A percentile compares a stretch with the other conserved stretches of the same genome.
These are phyloP conservation scores for Brachirus orientalis DNA, from an alignment of 2,113 vertebrate genomes.

Conservation along the genomic window DNA sequence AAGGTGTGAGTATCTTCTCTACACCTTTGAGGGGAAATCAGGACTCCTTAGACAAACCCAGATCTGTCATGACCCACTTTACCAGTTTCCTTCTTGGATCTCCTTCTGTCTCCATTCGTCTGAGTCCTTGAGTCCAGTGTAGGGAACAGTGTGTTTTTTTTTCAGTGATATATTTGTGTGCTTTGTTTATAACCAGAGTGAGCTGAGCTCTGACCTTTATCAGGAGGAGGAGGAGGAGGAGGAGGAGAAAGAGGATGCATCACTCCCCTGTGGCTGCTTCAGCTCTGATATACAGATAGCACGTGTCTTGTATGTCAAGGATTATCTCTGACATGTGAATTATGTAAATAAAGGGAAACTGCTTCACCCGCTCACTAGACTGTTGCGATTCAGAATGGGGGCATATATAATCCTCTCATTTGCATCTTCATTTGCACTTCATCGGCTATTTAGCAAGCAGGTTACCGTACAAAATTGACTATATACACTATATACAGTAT, in stretches of 20 bases:
- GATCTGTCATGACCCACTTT: constrained; percentile 63
- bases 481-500: not conserved
- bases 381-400: constrained; percentile 10
- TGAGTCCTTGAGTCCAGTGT: not conserved
- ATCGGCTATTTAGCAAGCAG: constrained; percentile 1
- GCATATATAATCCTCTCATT: constrained; percentile 27
- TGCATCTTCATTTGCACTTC: constrained; percentile 37
- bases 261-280: constrained; percentile 8
- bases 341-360: constrained; percentile 32
- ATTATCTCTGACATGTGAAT: constrained; percentile 48
- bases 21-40: constrained; percentile 20
- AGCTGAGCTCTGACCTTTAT: constrained; percentile 57
- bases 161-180: constrained; percentile 7
- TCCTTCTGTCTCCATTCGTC: not conserved
- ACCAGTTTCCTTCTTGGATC: constrained; percentile 4
- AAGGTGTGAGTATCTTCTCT: constrained; percentile 3
- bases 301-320: constrained; percentile 39
- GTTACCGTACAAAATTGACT: constrained; percentile 18
- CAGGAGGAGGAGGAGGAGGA: constrained; percentile 26
- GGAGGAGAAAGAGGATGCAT: constrained; percentile 9
- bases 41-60: constrained; percentile 41
- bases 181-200: constrained; percentile 18
- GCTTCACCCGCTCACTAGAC: constrained; percentile 11
- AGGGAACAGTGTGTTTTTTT: not conserved
- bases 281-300: constrained; percentile 38